A percentile compares a stretch with the other conserved stretches of the same genome.
phyloP scores from a whole-genome alignment of 2,888 invertebrate genomes.

The Chelonus formosanus region DNA sequence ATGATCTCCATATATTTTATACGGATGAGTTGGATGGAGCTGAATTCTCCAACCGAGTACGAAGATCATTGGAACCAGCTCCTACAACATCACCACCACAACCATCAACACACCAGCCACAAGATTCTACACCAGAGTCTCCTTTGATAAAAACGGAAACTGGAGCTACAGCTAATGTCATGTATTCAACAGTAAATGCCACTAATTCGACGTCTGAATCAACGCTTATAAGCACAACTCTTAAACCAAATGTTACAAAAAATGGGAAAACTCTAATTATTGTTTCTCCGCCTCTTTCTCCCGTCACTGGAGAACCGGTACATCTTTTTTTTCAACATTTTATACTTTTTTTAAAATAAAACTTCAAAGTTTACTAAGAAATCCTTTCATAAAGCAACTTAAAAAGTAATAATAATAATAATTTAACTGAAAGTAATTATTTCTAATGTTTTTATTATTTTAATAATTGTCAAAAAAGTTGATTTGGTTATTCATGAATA shows the following conservation, averaged over 20 bases:
- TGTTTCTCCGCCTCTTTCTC: conserved; percentile 47
- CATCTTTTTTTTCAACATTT: background rate
- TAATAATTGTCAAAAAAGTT: too few species aligned
- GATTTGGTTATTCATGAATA: too few species aligned
- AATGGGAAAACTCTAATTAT: conserved; percentile 34
- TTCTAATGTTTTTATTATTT: too few species aligned
- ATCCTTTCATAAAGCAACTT: too few species aligned
- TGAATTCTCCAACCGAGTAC: conserved; percentile 32
- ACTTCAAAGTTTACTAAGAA: too few species aligned
- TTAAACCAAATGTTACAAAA: conserved; percentile 30
- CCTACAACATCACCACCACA: conserved; percentile 18
- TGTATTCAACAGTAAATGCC: conserved; percentile 46
- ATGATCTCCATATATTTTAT: conserved; percentile 20
- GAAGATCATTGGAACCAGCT: conserved; percentile 21
- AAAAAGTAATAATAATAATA: too few species aligned
- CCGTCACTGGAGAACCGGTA: conserved; percentile 37
- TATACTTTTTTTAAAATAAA: conserved; percentile 8
- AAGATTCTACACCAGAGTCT: conserved; percentile 28
- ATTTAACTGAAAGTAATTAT: too few species aligned
- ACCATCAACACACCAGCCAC: conserved; percentile 7
- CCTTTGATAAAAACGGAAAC: conserved; percentile 38
- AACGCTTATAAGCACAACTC: conserved; percentile 20
- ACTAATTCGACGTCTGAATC: conserved; percentile 31
- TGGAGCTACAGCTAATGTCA: conserved; percentile 40
- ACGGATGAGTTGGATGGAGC: conserved; percentile 27